Percentiles rank a stretch among this genome's conserved stretches.
phyloP scores from a whole-genome alignment of 2,797 vertebrate genomes.

The Epinephelus coioides region DNA sequence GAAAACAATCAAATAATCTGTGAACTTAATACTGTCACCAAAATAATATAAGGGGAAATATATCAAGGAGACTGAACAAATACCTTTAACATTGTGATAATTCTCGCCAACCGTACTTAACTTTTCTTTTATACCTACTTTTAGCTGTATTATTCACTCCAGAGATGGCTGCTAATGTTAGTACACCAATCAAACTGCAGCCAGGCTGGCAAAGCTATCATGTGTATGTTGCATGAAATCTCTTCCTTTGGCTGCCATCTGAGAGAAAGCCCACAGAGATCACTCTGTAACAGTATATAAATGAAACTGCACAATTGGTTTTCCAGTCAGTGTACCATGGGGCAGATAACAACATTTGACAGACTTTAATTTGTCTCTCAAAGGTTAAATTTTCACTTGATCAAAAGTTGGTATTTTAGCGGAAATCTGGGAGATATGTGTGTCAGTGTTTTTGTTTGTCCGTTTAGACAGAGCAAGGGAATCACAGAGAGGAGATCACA shows the following conservation, averaged over 20 bases:
- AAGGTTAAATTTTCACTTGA: neutral
- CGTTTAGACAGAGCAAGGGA: constrained; percentile 32
- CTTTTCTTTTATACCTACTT: neutral
- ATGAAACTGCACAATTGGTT: neutral
- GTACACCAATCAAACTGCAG: neutral
- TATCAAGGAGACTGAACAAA: constrained; percentile 11
- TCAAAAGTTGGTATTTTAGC: neutral
- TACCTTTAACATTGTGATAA: neutral
- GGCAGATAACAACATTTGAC: constrained; percentile 76
- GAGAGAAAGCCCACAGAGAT: neutral
- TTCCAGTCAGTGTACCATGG: constrained; percentile 18
- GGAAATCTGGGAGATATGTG: neutral
- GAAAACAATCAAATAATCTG: neutral
- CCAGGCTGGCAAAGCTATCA: neutral
- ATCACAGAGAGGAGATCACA: constrained; percentile 79
- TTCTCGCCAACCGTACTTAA: neutral
- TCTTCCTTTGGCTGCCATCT: neutral
- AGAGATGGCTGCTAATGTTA: neutral
- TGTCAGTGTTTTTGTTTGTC: neutral
- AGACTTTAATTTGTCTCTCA: constrained; percentile 48
- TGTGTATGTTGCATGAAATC: neutral
- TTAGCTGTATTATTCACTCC: neutral
- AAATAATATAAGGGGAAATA: neutral
- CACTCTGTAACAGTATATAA: neutral
- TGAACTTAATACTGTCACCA: neutral